Conservation (phyloP, 2,113 vertebrate species). For the Rhinichthys klamathensis region DNA sequence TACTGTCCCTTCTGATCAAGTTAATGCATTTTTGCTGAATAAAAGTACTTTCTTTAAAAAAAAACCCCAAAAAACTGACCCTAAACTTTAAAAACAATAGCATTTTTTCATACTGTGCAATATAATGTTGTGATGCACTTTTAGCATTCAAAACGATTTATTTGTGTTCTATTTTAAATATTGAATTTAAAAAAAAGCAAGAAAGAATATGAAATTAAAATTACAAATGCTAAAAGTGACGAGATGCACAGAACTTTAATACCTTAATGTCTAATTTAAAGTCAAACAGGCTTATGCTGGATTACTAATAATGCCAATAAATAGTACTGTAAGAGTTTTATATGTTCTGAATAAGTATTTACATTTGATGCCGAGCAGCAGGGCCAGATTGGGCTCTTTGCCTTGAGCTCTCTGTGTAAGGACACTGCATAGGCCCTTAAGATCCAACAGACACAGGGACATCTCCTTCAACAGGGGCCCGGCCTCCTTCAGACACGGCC, state of each 20-base stretch:
- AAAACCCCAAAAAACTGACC: not conserved
- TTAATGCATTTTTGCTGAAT: not conserved
- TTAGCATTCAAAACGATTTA: not conserved
- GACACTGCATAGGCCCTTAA: constrained; percentile 92
- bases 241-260: not conserved
- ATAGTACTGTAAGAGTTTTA: not conserved
- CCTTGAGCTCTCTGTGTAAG: constrained; percentile 90
- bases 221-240: not conserved
- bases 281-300: too few species aligned
- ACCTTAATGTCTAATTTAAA: not conserved
- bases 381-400: constrained; percentile 91
- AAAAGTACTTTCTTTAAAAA: not conserved
- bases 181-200: not conserved
- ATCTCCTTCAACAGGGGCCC: constrained; percentile 89
- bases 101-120: not conserved
- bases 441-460: constrained; percentile 90
- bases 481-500: constrained; percentile 75
- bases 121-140: not conserved
- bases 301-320: not conserved
- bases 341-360: constrained; percentile 62
- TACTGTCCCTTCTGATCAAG: too few species aligned
- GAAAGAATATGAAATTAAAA: not conserved
- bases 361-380: constrained; percentile 94
- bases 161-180: not conserved
- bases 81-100: not conserved